phyloP scores from a whole-genome alignment of 2,113 vertebrate genomes.

The Silurus glanis region DNA sequence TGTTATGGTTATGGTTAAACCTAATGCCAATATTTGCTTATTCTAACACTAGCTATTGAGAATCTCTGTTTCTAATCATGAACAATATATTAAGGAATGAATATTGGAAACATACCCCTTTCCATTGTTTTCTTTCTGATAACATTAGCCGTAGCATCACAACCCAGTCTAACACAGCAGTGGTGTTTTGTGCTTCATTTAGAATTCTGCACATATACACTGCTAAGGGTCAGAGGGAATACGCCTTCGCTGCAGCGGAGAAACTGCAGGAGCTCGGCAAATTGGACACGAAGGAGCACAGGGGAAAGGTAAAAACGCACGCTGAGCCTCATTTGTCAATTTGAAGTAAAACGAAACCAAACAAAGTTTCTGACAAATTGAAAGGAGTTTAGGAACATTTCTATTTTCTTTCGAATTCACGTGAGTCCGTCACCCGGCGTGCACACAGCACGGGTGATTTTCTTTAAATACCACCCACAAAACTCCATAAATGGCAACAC shows the following conservation, averaged over 20 bases:
- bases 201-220: conserved; percentile 87
- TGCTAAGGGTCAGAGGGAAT: conserved; percentile 80
- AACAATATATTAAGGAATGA: not conserved
- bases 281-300: conserved; percentile 85
- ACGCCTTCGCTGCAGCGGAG: conserved; percentile 81
- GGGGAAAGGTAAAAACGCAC: conserved; percentile 79
- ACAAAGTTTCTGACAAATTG: not conserved
- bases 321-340: not conserved
- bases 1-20: not conserved
- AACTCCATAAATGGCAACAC: not conserved
- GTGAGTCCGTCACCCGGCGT: not conserved
- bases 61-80: not conserved
- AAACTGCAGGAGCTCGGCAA: conserved; percentile 67
- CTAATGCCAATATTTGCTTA: not conserved
- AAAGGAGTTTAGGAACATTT: not conserved
- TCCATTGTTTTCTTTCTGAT: not conserved
- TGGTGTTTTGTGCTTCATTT: conserved; percentile 30
- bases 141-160: not conserved
- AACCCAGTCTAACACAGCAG: not conserved
- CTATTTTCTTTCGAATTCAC: not conserved
- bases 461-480: not conserved
- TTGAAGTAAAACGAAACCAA: not conserved
- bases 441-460: not conserved
- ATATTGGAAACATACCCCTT: not conserved
- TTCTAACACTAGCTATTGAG: not conserved